Conservation (phyloP, 2,113 vertebrate species). For the Crotalus horridus region DNA sequence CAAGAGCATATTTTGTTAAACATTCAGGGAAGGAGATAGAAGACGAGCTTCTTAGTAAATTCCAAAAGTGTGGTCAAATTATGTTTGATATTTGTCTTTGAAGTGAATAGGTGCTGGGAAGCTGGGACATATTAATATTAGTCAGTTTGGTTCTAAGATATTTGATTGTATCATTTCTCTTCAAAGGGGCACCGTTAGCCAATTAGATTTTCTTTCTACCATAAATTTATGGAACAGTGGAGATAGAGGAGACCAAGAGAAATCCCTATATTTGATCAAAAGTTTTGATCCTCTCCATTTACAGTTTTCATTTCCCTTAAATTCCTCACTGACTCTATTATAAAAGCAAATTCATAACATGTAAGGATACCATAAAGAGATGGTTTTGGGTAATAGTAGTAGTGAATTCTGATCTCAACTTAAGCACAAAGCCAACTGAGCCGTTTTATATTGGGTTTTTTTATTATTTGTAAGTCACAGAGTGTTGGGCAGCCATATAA, state of each 20-base stretch:
- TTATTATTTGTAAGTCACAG: background rate
- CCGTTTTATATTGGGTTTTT: background rate
- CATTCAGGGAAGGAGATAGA: fast-evolving
- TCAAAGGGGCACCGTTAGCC: background rate
- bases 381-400: background rate
- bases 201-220: background rate
- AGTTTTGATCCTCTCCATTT: background rate
- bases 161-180: background rate
- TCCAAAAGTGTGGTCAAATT: constrained; percentile 18
- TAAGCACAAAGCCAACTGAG: background rate
- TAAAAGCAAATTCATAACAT: background rate
- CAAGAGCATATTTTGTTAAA: background rate
- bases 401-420: background rate
- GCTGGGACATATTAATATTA: background rate
- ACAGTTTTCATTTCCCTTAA: background rate
- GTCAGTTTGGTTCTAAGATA: background rate
- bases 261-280: background rate
- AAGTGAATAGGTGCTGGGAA: background rate
- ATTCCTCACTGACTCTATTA: background rate
- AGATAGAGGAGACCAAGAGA: background rate
- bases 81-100: background rate
- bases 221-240: background rate
- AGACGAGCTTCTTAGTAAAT: background rate
- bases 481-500: background rate
- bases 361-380: background rate